A percentile compares a stretch with the other conserved stretches of the same genome.
phyloP scores from a whole-genome alignment of 2,888 invertebrate species.

The Blomia tropicalis region DNA sequence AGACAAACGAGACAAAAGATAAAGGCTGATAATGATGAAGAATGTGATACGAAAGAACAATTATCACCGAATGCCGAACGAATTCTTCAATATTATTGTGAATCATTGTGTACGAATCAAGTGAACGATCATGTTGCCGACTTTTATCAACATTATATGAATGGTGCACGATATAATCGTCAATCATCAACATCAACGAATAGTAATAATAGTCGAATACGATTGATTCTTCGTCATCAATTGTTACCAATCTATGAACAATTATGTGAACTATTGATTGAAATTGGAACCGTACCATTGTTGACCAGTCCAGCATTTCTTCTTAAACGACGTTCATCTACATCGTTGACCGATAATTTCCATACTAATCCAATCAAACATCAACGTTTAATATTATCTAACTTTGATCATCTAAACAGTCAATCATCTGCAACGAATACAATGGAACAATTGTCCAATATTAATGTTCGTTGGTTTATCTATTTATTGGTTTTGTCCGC shows the following conservation, averaged over 20 bases:
- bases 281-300: constrained; percentile 4
- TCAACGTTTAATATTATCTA: background rate
- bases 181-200: background rate
- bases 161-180: background rate
- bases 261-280: constrained; percentile 9
- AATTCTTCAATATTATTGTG: background rate
- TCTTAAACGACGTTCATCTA: background rate
- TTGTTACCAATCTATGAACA: constrained; percentile 3
- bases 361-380: background rate
- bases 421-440: background rate
- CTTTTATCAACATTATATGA: background rate
- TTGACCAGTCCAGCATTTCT: constrained; percentile 5
- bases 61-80: background rate
- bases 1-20: background rate
- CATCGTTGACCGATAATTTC: too few relatives aligned
- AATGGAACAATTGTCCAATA: background rate
- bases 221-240: background rate
- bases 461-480: constrained; percentile 3
- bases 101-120: background rate
- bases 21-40: background rate
- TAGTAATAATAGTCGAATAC: background rate
- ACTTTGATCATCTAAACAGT: background rate
- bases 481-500: constrained; percentile 1
- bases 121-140: too few relatives aligned
- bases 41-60: background rate